phyloP scores from a whole-genome alignment of 2,113 vertebrate species.

The Campylomormyrus numenius region DNA sequence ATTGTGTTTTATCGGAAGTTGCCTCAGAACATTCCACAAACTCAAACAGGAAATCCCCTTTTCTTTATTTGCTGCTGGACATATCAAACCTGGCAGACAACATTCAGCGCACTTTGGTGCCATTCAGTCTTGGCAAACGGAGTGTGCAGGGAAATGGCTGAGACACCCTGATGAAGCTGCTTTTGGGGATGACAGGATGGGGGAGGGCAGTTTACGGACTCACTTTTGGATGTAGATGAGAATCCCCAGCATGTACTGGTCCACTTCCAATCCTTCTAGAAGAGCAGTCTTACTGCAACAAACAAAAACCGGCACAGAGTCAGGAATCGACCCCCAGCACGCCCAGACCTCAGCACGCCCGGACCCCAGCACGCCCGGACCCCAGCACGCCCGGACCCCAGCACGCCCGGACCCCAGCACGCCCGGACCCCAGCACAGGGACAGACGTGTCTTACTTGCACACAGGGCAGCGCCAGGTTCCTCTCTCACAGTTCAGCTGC shows the following conservation, averaged over 20 bases:
- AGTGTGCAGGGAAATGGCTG: neutral
- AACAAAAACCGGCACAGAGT: neutral
- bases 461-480: constrained; percentile 74
- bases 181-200: neutral
- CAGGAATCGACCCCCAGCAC: neutral
- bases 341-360: neutral
- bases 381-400: neutral
- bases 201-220: constrained; percentile 34
- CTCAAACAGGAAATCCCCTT: neutral
- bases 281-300: constrained; percentile 80
- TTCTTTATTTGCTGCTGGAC: neutral
- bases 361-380: neutral
- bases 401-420: neutral
- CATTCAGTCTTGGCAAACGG: neutral
- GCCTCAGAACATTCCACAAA: neutral
- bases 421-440: too few relatives aligned
- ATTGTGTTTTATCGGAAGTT: neutral
- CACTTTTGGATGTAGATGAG: constrained; percentile 93
- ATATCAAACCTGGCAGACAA: neutral
- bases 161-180: neutral
- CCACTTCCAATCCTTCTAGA: constrained; percentile 88
- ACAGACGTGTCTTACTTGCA: constrained; percentile 53
- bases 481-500: constrained; percentile 70
- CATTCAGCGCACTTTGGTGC: neutral
- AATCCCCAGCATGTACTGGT: constrained; percentile 95